Conservation (phyloP, 2,888 invertebrate genomes). For the Mesorhabditis belari region DNA sequence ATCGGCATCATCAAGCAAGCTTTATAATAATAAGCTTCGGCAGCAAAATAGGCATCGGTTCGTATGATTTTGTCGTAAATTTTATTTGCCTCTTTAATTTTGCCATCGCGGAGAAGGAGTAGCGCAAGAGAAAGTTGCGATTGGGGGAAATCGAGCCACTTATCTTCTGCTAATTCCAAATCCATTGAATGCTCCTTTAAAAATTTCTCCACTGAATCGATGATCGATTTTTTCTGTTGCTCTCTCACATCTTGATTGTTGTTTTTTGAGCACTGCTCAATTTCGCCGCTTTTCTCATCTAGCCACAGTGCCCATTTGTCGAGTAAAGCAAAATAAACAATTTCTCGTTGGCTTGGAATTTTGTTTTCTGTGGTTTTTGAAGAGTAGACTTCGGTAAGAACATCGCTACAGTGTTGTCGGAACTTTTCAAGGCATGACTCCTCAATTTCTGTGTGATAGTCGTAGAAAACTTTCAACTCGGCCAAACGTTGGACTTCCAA, state of each 20-base stretch:
- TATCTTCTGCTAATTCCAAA: no score
- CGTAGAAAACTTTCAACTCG: background rate
- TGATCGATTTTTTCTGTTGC: background rate
- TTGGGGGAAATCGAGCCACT: background rate
- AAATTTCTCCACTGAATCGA: background rate
- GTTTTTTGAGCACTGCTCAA: no score
- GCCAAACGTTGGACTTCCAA: background rate
- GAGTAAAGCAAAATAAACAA: background rate
- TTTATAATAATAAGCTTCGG: conserved; percentile 48
- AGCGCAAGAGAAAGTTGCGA: no score
- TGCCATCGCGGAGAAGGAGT: no score
- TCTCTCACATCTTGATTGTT: no score
- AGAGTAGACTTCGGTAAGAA: no score
- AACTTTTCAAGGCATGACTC: background rate
- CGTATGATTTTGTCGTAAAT: conserved; percentile 37
- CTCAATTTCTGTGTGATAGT: background rate
- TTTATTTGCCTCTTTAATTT: conserved; percentile 22
- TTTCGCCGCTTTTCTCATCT: background rate
- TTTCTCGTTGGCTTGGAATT: background rate
- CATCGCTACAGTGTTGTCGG: background rate
- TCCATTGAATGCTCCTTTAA: background rate
- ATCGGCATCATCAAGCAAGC: no score
- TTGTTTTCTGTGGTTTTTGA: no score
- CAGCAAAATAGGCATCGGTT: conserved; percentile 38
- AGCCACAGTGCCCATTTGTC: conserved; percentile 4